A percentile compares a stretch with the other conserved stretches of the same genome.
Evolutionary conservation across 2,888 invertebrate genomes (phyloP).

Genomic region (Agelastica alni): DNA sequence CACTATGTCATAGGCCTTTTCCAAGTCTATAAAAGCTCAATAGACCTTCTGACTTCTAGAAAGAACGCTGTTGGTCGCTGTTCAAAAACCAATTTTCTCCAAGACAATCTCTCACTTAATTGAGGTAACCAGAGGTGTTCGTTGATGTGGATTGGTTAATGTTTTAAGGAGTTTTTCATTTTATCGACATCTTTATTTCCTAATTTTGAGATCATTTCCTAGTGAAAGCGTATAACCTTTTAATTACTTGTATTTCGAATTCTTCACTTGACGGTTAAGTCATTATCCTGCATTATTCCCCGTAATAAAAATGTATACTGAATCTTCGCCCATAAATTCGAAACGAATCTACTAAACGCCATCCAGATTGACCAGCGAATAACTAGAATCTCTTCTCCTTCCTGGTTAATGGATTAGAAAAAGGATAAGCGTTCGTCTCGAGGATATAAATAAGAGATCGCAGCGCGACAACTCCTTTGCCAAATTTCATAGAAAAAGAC

Average conservation of each 20-base stretch:
- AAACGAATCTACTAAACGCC: too few species aligned
- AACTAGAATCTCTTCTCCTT: constrained; percentile 12
- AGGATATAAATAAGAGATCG: constrained; percentile 23
- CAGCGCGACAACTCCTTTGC: constrained; percentile 23
- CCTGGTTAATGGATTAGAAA: constrained; percentile 26
- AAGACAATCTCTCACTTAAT: constrained; percentile 92
- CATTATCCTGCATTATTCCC: too few species aligned
- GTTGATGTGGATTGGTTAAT: constrained; percentile 84
- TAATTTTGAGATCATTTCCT: too few species aligned
- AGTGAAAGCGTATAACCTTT: too few species aligned
- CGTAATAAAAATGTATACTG: too few species aligned
- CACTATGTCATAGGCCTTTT: too few species aligned
- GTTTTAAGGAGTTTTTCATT: constrained; percentile 87
- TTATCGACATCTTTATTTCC: constrained; percentile 94
- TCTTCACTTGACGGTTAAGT: too few species aligned
- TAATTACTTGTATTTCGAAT: too few species aligned
- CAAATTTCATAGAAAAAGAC: constrained; percentile 30
- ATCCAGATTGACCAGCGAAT: not conserved
- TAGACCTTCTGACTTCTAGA: too few species aligned
- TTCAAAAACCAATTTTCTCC: constrained; percentile 81
- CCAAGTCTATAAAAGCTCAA: too few species aligned
- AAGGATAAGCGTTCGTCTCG: constrained; percentile 21
- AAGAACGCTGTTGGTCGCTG: constrained; percentile 65
- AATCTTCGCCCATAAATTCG: too few species aligned
- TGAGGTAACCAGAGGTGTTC: constrained; percentile 87